Percentiles rank a stretch among this genome's conserved stretches.
Evolutionary conservation across 2,888 invertebrate genomes (phyloP).

Genomic region (Microplitis deprimator): DNA sequence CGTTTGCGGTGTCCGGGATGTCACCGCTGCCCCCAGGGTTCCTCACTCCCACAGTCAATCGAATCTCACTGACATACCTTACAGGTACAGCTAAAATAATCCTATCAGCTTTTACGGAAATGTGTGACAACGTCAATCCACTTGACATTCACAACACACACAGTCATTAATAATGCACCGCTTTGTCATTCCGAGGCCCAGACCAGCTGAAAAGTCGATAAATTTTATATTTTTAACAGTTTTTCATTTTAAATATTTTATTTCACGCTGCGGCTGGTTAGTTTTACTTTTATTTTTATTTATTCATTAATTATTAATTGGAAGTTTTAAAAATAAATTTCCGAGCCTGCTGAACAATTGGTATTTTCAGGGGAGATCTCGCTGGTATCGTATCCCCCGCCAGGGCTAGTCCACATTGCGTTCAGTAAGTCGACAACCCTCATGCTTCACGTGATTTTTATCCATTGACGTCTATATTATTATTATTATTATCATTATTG

Average conservation of each 20-base stretch:
- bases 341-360: conserved; percentile 53
- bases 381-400: conserved; percentile 66
- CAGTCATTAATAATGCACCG: conserved; percentile 10
- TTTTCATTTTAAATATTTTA: background rate
- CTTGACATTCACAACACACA: conserved; percentile 27
- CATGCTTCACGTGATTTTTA: conserved; percentile 45
- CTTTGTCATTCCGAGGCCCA: background rate
- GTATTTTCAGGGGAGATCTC: conserved; percentile 75
- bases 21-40: conserved; percentile 75
- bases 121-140: conserved; percentile 24
- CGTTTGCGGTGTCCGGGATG: conserved; percentile 78
- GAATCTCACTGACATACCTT: conserved; percentile 88
- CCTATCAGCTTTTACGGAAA: conserved; percentile 1
- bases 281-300: no score
- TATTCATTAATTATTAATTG: no score
- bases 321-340: background rate
- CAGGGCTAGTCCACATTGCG: conserved; percentile 67
- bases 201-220: conserved; percentile 3
- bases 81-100: conserved; percentile 75
- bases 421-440: conserved; percentile 65
- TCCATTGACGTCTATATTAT: conserved; percentile 23
- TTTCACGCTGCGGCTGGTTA: background rate
- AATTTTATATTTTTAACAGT: background rate
- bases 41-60: conserved; percentile 93
- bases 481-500: background rate